These are phyloP conservation scores for Rhyzopertha dominica DNA, from an alignment of 1,140 invertebrate genomes.

Conservation along the genomic window DNA sequence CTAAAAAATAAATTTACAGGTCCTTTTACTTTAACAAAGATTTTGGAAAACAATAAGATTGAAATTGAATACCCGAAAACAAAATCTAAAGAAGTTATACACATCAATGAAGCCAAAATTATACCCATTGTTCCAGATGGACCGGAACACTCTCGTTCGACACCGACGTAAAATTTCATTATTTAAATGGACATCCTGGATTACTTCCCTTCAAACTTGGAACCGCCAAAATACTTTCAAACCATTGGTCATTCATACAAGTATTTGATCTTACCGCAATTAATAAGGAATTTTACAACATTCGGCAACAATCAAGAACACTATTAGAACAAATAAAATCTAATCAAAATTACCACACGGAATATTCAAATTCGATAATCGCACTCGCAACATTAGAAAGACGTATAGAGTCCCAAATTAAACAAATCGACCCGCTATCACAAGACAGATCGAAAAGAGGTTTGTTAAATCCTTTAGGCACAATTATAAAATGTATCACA, in stretches of 20 bases:
- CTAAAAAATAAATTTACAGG: constrained; percentile 13
- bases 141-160: neutral
- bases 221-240: constrained; percentile 8
- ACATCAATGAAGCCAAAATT: constrained; percentile 15
- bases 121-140: constrained; percentile 13
- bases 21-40: constrained; percentile 10
- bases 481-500: constrained; percentile 11
- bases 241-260: constrained; percentile 13
- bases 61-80: constrained; percentile 13
- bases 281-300: neutral
- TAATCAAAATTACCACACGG: constrained; percentile 4
- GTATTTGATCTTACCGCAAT: constrained; percentile 6
- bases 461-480: constrained; percentile 10
- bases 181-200: constrained; percentile 11
- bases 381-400: constrained; percentile 4
- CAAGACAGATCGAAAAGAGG: constrained; percentile 11
- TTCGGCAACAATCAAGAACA: neutral
- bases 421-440: constrained; percentile 7
- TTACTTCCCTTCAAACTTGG: constrained; percentile 10
- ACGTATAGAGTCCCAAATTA: constrained; percentile 5
- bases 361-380: constrained; percentile 12
- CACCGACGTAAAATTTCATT: constrained; percentile 6
- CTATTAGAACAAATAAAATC: constrained; percentile 1
- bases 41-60: constrained; percentile 9
- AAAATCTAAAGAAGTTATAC: constrained; percentile 6